Evolutionary conservation across 2,797 vertebrate genomes (phyloP).

Genomic region (Aphelocoma californica): DNA sequence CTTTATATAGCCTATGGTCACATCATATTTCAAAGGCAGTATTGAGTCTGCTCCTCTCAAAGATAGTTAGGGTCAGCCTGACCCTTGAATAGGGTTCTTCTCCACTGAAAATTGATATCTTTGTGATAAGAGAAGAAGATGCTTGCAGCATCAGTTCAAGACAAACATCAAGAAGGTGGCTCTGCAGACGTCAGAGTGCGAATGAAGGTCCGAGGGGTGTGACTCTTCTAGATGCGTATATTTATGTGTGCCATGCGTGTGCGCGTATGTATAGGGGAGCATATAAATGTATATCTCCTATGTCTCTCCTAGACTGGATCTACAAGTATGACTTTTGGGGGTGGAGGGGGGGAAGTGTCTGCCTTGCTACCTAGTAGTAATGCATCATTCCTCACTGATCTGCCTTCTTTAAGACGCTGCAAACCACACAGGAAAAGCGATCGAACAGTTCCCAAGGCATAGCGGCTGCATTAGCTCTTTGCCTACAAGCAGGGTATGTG

Average conservation of each 20-base stretch:
- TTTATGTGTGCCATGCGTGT: neutral
- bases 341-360: rapidly evolving
- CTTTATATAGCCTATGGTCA: neutral
- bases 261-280: neutral
- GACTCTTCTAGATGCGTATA: neutral
- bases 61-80: neutral
- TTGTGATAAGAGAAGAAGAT: neutral
- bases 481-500: neutral
- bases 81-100: neutral
- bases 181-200: neutral
- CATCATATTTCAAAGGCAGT: neutral
- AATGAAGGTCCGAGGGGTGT: neutral
- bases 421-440: neutral
- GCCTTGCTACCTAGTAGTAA: neutral
- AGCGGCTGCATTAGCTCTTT: neutral
- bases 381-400: neutral
- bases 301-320: neutral
- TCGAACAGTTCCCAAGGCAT: neutral
- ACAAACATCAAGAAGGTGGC: neutral
- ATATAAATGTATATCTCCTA: neutral
- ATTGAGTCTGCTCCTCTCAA: neutral
- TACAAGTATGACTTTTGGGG: neutral
- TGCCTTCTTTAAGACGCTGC: neutral
- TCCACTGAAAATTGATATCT: neutral
- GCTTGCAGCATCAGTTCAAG: neutral